A percentile compares a stretch with the other conserved stretches of the same genome.
phyloP scores from a whole-genome alignment of 2,113 vertebrate genomes.

The Vidua macroura region DNA sequence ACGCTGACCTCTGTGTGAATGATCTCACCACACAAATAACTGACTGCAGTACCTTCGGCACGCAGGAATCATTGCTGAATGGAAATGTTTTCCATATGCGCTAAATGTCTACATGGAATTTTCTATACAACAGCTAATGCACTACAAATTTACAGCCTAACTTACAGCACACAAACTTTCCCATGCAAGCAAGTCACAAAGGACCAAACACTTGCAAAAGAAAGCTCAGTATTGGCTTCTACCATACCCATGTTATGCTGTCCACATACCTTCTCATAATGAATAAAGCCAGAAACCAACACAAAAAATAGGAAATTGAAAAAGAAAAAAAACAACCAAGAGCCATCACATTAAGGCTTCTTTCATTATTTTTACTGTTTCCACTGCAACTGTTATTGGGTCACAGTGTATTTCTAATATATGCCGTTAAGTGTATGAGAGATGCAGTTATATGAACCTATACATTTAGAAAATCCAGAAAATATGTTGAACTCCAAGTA shows the following conservation, averaged over 20 bases:
- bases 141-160: neutral
- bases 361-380: neutral
- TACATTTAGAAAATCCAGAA: neutral
- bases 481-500: neutral
- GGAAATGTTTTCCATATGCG: neutral
- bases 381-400: neutral
- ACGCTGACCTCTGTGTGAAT: neutral
- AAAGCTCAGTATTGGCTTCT: neutral
- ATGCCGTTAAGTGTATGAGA: neutral
- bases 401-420: neutral
- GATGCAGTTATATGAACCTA: neutral
- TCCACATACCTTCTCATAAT: neutral
- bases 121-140: neutral
- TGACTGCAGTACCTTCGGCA: neutral
- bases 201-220: neutral
- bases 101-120: neutral
- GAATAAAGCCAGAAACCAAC: neutral
- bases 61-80: neutral
- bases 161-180: neutral
- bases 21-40: neutral
- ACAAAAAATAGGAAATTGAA: neutral
- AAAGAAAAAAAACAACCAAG: neutral
- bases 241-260: neutral
- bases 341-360: neutral
- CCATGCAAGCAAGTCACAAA: neutral